Evolutionary conservation across 2,113 vertebrate species (phyloP).

Genomic region (Conger conger): DNA sequence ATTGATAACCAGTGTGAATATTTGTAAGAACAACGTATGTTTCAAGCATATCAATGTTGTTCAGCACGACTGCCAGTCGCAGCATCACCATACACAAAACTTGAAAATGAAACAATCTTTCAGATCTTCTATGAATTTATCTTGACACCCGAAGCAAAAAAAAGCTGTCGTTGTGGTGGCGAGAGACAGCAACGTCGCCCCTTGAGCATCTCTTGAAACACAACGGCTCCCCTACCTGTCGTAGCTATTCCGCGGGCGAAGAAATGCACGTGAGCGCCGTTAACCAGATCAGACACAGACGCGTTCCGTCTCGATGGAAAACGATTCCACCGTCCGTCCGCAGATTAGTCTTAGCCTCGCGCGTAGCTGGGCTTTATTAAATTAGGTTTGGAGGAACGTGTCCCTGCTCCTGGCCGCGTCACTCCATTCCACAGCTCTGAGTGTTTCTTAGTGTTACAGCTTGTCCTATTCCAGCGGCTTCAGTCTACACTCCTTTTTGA

Average conservation of each 20-base stretch:
- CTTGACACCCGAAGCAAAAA: background rate
- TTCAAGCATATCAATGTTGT: background rate
- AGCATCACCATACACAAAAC: background rate
- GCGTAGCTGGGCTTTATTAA: constrained; percentile 22
- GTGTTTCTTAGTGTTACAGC: constrained; percentile 64
- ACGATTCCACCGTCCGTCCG: constrained; percentile 39
- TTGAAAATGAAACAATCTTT: background rate
- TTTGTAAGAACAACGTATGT: background rate
- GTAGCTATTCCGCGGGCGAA: constrained; percentile 51
- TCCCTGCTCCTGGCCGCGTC: constrained; percentile 54
- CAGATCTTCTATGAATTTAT: background rate
- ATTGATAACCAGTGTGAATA: background rate
- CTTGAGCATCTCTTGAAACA: constrained; percentile 1
- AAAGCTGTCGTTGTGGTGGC: background rate
- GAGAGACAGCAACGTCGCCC: background rate
- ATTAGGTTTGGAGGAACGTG: constrained; percentile 32
- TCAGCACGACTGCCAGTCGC: background rate
- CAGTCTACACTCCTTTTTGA: constrained; percentile 74
- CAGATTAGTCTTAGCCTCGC: constrained; percentile 20
- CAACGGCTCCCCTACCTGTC: constrained; percentile 59
- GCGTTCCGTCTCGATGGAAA: constrained; percentile 40
- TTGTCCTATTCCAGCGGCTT: constrained; percentile 83
- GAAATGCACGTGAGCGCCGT: constrained; percentile 33
- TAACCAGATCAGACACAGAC: constrained; percentile 38
- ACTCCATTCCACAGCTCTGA: constrained; percentile 58